These are phyloP conservation scores for Coracias cyanogaster DNA, from an alignment of 2,797 vertebrate genomes.

Conservation along the genomic window DNA sequence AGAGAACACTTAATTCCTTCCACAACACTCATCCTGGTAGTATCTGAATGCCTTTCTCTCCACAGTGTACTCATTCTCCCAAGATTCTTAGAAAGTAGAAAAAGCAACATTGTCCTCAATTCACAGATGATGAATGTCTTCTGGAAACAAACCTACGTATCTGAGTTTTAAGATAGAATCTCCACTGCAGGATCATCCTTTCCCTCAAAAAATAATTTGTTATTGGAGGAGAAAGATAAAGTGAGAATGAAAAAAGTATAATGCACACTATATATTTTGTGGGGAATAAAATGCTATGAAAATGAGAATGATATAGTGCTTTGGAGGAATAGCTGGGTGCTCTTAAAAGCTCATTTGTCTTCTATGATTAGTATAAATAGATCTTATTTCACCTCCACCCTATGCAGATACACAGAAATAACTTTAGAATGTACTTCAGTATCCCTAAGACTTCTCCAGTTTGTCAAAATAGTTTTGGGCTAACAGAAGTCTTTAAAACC, in stretches of 20 bases:
- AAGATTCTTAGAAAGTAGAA: background rate
- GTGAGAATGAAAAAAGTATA: background rate
- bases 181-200: background rate
- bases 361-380: background rate
- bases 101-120: background rate
- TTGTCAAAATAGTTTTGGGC: background rate
- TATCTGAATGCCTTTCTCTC: background rate
- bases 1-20: slow-evolving; percentile 14
- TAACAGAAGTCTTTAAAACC: background rate
- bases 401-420: background rate
- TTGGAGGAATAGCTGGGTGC: background rate
- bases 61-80: background rate
- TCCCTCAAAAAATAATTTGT: background rate
- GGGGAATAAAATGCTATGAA: background rate
- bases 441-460: background rate
- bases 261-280: background rate
- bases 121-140: background rate
- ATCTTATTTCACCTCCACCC: background rate
- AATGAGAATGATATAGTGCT: background rate
- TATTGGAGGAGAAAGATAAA: background rate
- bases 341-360: background rate
- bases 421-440: background rate
- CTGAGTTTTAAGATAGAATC: slow-evolving; percentile 1
- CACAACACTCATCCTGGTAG: background rate
- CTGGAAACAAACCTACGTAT: background rate